phyloP scores from a whole-genome alignment of 2,797 vertebrate species.

The Ptychobarbus kaznakovi region DNA sequence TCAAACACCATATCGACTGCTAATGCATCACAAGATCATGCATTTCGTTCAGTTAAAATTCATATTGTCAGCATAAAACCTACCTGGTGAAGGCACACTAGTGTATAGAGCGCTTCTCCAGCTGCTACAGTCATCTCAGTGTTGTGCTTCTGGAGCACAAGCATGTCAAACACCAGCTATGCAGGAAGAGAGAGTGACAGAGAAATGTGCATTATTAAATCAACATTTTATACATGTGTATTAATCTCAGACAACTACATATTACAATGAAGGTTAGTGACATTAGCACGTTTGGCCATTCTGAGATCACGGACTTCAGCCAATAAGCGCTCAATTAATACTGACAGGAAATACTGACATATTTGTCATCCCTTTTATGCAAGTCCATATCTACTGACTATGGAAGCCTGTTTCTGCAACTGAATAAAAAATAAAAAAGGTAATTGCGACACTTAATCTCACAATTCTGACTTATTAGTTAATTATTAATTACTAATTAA shows the following conservation, averaged over 20 bases:
- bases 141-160: slow-evolving; percentile 98
- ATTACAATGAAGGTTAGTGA: background rate
- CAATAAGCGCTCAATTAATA: background rate
- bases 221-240: background rate
- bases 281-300: background rate
- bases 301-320: background rate
- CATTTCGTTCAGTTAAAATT: background rate
- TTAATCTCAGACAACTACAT: background rate
- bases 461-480: background rate
- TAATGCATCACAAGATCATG: too few relatives aligned
- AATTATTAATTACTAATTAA: background rate
- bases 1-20: background rate
- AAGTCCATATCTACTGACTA: background rate
- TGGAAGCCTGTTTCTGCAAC: too few relatives aligned
- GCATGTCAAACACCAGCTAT: slow-evolving; percentile 99
- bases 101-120: slow-evolving; percentile 96
- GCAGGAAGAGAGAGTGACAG: slow-evolving; percentile 61
- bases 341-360: background rate
- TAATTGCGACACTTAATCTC: background rate
- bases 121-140: slow-evolving; percentile 97
- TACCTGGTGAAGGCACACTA: slow-evolving; percentile 99
- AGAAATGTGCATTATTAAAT: background rate
- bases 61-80: background rate
- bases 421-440: background rate
- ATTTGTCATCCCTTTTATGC: background rate